Base-by-base conservation (phyloP, 1,140 invertebrate genomes). In the Heterodera carotae region DNA sequence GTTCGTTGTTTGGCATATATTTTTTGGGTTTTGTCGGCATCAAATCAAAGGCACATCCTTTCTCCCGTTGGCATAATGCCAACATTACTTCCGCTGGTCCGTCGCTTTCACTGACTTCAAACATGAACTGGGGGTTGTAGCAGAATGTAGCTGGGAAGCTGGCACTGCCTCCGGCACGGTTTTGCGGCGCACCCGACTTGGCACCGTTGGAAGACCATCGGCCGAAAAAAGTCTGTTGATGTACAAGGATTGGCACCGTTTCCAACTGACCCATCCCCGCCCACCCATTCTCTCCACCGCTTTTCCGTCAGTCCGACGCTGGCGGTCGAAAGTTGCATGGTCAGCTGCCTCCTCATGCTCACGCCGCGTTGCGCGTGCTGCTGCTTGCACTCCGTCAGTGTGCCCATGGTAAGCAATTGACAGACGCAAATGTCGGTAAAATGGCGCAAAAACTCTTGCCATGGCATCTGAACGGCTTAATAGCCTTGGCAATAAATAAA, bases 351-450 rank as follows among this genome's bases (percentile, higher is more conserved):
- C 22, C n/a, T 31, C n/a, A 33, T 70, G 69, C 31, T 70, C 12
- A 43, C 18, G 4, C 66, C 66, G 12, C 66, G 12, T 18, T 67
- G 39, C 22, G 33, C 33, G 10, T 34, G 33, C 22, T 67, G 33
- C 33, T 67, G 33, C 18, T 36, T 34, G 66, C 66, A 43, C 22
- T 71, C 33, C 3, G 7, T 18, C 36, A 66, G 67, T 15, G 53
- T 70, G 33, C 33, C 62, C 62, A 34, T 66, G 3, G 27, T 43
- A 10, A 66, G 78, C 78, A 81, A 5, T 56, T 66, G 85, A 68
- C 85, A 86, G 15, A 86, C 75, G 29, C 83, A 83, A 53, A 86
- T 85, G 71, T 86, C 85, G 4, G 85, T 86, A 69, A 86, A 86
- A 59, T 86, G 85, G 18, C 79, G 48, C 15, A 84, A 75, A 64